phyloP scores from a whole-genome alignment of 30 jellyfish, hydroid and myxozoan genomes.

The Phacellophora camtschatica region DNA sequence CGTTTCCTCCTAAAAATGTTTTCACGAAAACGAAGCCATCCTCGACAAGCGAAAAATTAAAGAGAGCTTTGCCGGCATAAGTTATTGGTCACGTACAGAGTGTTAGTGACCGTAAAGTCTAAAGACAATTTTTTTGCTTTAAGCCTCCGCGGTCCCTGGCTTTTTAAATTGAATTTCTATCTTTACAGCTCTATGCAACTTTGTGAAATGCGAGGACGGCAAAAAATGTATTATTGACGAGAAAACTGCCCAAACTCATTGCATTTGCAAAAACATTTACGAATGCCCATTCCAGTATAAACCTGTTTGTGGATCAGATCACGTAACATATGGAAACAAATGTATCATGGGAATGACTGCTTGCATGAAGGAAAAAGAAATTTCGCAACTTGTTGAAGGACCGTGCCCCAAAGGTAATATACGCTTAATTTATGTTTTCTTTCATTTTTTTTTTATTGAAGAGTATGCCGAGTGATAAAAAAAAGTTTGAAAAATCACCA shows the following conservation, averaged over 20 bases:
- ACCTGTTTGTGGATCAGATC: constrained; percentile 92
- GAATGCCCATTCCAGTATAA: constrained; percentile 71
- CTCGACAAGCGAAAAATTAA: neutral
- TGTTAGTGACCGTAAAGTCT: too few species aligned
- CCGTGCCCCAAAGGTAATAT: constrained; percentile 73
- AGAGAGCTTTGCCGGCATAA: too few species aligned
- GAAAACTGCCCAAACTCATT: neutral
- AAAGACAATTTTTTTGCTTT: too few species aligned
- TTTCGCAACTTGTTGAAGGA: constrained; percentile 47
- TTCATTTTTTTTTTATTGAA: too few species aligned
- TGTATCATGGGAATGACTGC: constrained; percentile 81
- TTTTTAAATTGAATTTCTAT: too few species aligned
- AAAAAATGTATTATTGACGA: constrained; percentile 43
- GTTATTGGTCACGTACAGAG: too few species aligned
- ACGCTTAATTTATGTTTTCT: too few species aligned
- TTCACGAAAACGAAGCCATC: too few species aligned
- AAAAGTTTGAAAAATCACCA: too few species aligned
- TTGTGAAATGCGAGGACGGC: constrained; percentile 52
- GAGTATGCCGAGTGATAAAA: too few species aligned
- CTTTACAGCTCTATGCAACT: constrained; percentile 56
- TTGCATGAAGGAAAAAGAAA: constrained; percentile 28
- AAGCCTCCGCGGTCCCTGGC: too few species aligned
- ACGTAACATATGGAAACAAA: constrained; percentile 68
- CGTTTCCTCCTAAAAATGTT: too few species aligned
- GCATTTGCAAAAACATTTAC: constrained; percentile 55